Evolutionary conservation across 2,888 invertebrate species (phyloP).

Genomic region (Drosophila basisetae): DNA sequence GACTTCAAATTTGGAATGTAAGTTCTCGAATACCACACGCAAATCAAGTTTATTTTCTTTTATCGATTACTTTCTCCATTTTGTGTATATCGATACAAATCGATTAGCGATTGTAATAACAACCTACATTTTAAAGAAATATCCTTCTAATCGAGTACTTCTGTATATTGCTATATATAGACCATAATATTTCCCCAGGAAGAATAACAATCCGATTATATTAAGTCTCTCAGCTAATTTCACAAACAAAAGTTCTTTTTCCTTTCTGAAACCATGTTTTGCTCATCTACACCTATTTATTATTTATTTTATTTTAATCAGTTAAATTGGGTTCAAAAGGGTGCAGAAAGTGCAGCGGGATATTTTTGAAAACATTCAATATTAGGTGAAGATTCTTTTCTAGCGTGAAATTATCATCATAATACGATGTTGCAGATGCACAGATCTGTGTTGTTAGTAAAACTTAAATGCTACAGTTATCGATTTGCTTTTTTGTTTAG

Average conservation of each 20-base stretch:
- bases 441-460: constrained; percentile 22
- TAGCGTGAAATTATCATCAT: background rate
- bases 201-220: background rate
- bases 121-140: background rate
- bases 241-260: background rate
- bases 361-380: constrained; percentile 6
- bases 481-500: constrained; percentile 6
- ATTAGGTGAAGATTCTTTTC: background rate
- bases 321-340: background rate
- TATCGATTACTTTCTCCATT: background rate
- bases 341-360: constrained; percentile 5
- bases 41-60: background rate
- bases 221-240: background rate
- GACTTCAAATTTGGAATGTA: background rate
- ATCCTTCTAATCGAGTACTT: background rate
- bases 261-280: no score
- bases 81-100: background rate
- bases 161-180: background rate
- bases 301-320: background rate
- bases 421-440: background rate
- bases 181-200: background rate
- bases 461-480: constrained; percentile 20
- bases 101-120: background rate
- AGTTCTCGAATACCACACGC: background rate
- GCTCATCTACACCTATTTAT: background rate